These are phyloP conservation scores for Rhogogaster chlorosoma DNA, from an alignment of 2,888 invertebrate species.

Conservation along the genomic window DNA sequence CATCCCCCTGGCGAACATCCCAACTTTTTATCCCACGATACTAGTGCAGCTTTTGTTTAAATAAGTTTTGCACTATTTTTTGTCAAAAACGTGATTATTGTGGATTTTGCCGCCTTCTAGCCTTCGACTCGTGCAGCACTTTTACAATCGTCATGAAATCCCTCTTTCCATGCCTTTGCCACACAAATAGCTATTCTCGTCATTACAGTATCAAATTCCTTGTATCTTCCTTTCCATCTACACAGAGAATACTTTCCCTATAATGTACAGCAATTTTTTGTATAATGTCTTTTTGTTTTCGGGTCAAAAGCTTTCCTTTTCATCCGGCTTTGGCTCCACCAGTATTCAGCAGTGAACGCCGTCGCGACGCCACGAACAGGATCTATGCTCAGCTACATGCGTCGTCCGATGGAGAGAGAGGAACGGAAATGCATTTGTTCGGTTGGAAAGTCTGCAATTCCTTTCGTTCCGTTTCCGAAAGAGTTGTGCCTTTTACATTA, in stretches of 20 bases:
- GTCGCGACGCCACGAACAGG: not conserved
- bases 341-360: constrained; percentile 13
- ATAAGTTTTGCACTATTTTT: too few relatives aligned
- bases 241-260: not conserved
- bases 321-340: not conserved
- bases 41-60: not conserved
- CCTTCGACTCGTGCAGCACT: too few relatives aligned
- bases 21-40: not conserved
- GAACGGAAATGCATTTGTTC: constrained; percentile 18
- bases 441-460: constrained; percentile 1
- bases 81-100: too few relatives aligned
- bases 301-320: constrained; percentile 16
- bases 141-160: too few relatives aligned
- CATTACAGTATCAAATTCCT: too few relatives aligned
- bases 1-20: not conserved
- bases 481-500: not conserved
- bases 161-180: too few relatives aligned
- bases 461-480: not conserved
- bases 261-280: constrained; percentile 2
- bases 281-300: not conserved
- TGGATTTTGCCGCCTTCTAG: too few relatives aligned
- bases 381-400: not conserved
- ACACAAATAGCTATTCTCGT: too few relatives aligned
- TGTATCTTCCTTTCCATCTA: not conserved
- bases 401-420: not conserved